phyloP scores from a whole-genome alignment of 2,888 invertebrate species.

The Nycteola revayana region DNA sequence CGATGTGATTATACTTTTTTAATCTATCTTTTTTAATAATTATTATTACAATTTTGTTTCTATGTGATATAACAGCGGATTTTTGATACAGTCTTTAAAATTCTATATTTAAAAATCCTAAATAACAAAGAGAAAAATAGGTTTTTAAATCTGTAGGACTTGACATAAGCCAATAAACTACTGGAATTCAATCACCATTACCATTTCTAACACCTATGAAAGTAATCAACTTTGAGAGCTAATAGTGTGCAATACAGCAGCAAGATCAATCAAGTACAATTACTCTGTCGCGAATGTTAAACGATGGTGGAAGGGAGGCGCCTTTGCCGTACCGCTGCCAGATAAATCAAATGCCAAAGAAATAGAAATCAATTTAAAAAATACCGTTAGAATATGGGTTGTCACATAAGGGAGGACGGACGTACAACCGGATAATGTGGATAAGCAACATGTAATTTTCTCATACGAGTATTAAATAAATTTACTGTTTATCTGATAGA shows the following conservation, averaged over 20 bases:
- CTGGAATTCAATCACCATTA: too few relatives aligned
- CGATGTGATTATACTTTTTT: too few relatives aligned
- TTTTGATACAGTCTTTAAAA: too few relatives aligned
- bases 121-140: too few relatives aligned
- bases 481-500: slow-evolving; percentile 51
- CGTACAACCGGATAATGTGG: slow-evolving; percentile 32
- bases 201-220: background rate
- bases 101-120: too few relatives aligned
- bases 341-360: slow-evolving; percentile 41
- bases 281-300: slow-evolving; percentile 14
- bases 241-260: slow-evolving; percentile 17
- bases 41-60: too few relatives aligned
- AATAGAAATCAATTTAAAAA: slow-evolving; percentile 50
- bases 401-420: slow-evolving; percentile 61
- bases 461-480: slow-evolving; percentile 40
- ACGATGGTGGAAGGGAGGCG: background rate
- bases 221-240: slow-evolving; percentile 11
- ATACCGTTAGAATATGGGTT: slow-evolving; percentile 65
- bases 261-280: slow-evolving; percentile 23
- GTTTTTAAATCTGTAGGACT: too few relatives aligned
- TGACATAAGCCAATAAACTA: too few relatives aligned
- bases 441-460: slow-evolving; percentile 40
- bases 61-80: too few relatives aligned
- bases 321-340: slow-evolving; percentile 25
- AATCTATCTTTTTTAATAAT: too few relatives aligned